A percentile compares a stretch with the other conserved stretches of the same genome.
phyloP scores from a whole-genome alignment of 2,797 vertebrate genomes.

The Crenuchus spilurus region DNA sequence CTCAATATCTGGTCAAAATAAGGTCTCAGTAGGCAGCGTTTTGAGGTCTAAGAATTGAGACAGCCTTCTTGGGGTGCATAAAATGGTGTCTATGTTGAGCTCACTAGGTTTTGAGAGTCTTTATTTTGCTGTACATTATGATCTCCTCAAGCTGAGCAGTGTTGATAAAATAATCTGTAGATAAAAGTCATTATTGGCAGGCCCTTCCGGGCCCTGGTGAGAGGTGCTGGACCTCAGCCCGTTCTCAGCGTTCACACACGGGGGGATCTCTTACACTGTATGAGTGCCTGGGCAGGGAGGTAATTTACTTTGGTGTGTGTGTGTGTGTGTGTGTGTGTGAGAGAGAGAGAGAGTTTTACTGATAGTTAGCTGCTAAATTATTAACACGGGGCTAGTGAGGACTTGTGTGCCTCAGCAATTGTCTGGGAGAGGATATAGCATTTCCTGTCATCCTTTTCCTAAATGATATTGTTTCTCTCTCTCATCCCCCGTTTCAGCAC shows the following conservation, averaged over 20 bases:
- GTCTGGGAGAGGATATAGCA: conserved; percentile 44
- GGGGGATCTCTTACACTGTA: conserved; percentile 17
- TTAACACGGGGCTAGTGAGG: conserved; percentile 50
- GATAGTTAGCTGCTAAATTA: conserved; percentile 57
- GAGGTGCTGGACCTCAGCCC: conserved; percentile 7
- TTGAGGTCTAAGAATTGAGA: too few relatives aligned
- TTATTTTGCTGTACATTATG: conserved; percentile 19
- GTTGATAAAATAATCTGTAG: conserved; percentile 17
- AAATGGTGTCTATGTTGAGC: too few relatives aligned
- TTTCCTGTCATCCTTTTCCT: conserved; percentile 33
- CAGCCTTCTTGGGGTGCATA: too few relatives aligned
- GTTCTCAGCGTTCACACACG: conserved; percentile 6
- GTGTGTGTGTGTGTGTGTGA: background rate
- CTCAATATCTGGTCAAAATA: too few relatives aligned
- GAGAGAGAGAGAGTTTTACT: conserved; percentile 44
- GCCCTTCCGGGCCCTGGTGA: background rate
- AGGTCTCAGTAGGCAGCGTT: too few relatives aligned
- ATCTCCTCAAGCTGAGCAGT: conserved; percentile 12
- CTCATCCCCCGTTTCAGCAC: conserved; percentile 2
- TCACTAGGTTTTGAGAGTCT: background rate
- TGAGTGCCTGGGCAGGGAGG: conserved; percentile 6
- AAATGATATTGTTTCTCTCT: conserved; percentile 30
- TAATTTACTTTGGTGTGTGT: conserved; percentile 15
- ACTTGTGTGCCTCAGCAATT: conserved; percentile 48
- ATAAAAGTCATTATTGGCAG: conserved; percentile 14